Evolutionary conservation across 2,797 vertebrate species (phyloP).

Genomic region (Dryobates pubescens): DNA sequence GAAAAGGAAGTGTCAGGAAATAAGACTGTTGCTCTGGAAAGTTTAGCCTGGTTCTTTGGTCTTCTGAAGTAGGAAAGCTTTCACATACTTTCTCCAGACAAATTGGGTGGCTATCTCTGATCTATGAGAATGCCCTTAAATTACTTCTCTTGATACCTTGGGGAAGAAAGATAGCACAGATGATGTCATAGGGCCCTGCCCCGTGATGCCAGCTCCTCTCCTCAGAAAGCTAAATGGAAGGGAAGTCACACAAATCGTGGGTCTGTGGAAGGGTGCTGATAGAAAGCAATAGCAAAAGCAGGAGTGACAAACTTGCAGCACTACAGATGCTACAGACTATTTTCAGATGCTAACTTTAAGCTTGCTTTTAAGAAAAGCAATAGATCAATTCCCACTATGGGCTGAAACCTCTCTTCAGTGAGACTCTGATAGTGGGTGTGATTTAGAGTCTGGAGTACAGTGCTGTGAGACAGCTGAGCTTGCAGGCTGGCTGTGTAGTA

Average conservation of each 20-base stretch:
- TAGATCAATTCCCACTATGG: neutral
- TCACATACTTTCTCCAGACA: slow-evolving; percentile 38
- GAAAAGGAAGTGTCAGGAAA: neutral
- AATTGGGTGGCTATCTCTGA: slow-evolving; percentile 65
- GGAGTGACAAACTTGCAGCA: neutral
- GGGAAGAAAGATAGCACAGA: slow-evolving; percentile 12
- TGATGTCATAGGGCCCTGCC: neutral
- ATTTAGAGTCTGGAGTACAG: neutral
- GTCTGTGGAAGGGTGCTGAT: neutral
- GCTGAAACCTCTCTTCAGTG: neutral
- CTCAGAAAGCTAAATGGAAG: neutral
- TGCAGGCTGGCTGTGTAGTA: neutral
- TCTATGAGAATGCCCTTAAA: slow-evolving; percentile 46
- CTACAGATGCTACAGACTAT: neutral
- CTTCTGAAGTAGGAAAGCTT: slow-evolving; percentile 33
- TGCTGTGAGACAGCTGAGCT: neutral
- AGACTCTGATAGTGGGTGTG: neutral
- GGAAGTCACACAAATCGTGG: rapidly evolving
- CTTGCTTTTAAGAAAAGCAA: neutral
- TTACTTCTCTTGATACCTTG: slow-evolving; percentile 54
- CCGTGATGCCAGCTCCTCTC: neutral
- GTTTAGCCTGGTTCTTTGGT: neutral
- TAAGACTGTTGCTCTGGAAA: neutral
- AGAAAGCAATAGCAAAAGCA: neutral
- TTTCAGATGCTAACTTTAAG: neutral